These are phyloP conservation scores for Mesocentrotus franciscanus DNA, from an alignment of 53 echinoderm and acorn worm species.

Conservation along the genomic window DNA sequence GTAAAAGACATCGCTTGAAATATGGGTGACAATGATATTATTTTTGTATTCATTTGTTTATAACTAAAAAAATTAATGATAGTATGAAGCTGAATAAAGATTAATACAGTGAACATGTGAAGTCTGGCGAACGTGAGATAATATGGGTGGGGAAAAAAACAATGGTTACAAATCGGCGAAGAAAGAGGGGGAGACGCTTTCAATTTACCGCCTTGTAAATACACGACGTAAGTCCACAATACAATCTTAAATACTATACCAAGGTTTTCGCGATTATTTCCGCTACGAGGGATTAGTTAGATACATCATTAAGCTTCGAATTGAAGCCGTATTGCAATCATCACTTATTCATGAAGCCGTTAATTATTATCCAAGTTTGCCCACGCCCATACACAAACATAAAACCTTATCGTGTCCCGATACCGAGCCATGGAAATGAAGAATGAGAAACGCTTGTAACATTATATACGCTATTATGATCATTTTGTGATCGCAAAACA, in stretches of 20 bases:
- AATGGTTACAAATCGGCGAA: background rate
- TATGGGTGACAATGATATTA: too few species aligned
- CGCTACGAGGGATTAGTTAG: background rate
- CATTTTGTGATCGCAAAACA: background rate
- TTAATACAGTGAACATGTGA: too few species aligned
- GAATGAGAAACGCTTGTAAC: background rate
- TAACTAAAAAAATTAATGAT: too few species aligned
- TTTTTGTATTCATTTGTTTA: too few species aligned
- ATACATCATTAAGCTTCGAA: background rate
- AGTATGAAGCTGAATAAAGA: too few species aligned
- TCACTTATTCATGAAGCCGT: slow-evolving; percentile 7
- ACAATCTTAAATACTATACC: background rate
- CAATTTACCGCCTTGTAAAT: background rate
- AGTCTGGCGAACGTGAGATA: background rate
- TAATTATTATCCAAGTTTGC: background rate
- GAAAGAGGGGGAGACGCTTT: background rate
- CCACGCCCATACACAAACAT: background rate
- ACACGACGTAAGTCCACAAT: background rate
- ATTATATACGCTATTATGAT: background rate
- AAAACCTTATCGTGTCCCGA: background rate
- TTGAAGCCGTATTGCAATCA: background rate
- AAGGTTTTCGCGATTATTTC: background rate
- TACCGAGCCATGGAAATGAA: background rate
- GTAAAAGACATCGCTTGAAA: too few species aligned
- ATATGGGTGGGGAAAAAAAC: background rate